These are phyloP conservation scores for Pelagia noctiluca DNA, from an alignment of 30 jellyfish, hydroid and myxozoan genomes.

Conservation along the genomic window DNA sequence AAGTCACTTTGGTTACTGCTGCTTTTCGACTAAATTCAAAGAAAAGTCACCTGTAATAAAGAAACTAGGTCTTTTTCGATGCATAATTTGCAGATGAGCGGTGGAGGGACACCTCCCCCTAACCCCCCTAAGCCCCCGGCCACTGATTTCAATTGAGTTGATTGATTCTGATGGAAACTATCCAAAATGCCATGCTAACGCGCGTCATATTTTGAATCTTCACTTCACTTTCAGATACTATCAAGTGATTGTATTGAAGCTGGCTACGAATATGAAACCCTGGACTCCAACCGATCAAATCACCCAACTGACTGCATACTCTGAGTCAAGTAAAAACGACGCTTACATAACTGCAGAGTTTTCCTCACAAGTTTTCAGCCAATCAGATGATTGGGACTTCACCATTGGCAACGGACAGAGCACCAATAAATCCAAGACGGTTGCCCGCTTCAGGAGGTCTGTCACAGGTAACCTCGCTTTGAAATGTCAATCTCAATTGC, in stretches of 20 bases:
- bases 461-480: slow-evolving; percentile 9
- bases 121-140: too few relatives aligned
- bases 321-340: not conserved
- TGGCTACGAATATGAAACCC: not conserved
- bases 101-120: too few relatives aligned
- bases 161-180: too few relatives aligned
- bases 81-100: too few relatives aligned
- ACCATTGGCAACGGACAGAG: slow-evolving; percentile 39
- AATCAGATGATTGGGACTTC: slow-evolving; percentile 5
- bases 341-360: slow-evolving; percentile 79
- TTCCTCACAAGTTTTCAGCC: slow-evolving; percentile 34
- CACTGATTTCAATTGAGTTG: too few relatives aligned
- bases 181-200: too few relatives aligned
- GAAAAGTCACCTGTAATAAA: too few relatives aligned
- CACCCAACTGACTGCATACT: slow-evolving; percentile 4
- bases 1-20: too few relatives aligned
- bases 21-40: too few relatives aligned
- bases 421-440: slow-evolving; percentile 41
- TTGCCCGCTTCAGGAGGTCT: slow-evolving; percentile 40
- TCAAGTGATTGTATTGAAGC: slow-evolving; percentile 57
- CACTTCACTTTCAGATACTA: slow-evolving; percentile 55
- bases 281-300: not conserved
- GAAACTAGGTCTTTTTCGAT: too few relatives aligned
- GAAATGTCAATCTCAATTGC: too few relatives aligned
- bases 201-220: too few relatives aligned